Conservation (phyloP, 2,113 vertebrate genomes). For the Hippolais icterina region DNA sequence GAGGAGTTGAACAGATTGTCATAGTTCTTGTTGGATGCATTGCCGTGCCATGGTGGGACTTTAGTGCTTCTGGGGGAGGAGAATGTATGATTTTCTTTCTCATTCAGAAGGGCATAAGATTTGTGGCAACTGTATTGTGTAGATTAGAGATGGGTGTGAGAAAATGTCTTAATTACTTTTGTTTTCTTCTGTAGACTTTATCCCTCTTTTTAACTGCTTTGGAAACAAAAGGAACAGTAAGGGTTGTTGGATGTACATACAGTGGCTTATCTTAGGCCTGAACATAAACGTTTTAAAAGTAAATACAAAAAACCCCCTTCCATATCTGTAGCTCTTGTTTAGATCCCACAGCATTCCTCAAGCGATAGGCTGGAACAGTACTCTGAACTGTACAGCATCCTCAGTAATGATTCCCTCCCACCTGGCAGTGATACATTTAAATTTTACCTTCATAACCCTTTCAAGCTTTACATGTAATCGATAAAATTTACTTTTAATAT, state of each 20-base stretch:
- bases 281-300: not conserved
- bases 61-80: not conserved
- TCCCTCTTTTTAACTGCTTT: not conserved
- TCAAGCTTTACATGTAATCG: not conserved
- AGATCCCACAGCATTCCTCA: not conserved
- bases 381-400: not conserved
- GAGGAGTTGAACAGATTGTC: not conserved
- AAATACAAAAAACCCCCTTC: not conserved
- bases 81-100: not conserved
- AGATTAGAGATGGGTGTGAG: not conserved
- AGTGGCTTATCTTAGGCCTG: not conserved
- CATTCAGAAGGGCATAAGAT: not conserved
- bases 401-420: not conserved
- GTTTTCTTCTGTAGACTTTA: not conserved
- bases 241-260: not conserved
- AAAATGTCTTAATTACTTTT: not conserved
- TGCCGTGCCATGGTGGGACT: not conserved
- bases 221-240: not conserved
- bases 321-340: not conserved
- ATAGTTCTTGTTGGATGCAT: not conserved
- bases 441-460: not conserved
- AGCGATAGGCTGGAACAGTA: not conserved
- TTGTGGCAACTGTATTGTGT: not conserved
- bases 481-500: not conserved
- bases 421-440: not conserved